A percentile compares a stretch with the other conserved stretches of the same genome.
phyloP scores from a whole-genome alignment of 2,113 vertebrate genomes.

The Apeltes quadracus region DNA sequence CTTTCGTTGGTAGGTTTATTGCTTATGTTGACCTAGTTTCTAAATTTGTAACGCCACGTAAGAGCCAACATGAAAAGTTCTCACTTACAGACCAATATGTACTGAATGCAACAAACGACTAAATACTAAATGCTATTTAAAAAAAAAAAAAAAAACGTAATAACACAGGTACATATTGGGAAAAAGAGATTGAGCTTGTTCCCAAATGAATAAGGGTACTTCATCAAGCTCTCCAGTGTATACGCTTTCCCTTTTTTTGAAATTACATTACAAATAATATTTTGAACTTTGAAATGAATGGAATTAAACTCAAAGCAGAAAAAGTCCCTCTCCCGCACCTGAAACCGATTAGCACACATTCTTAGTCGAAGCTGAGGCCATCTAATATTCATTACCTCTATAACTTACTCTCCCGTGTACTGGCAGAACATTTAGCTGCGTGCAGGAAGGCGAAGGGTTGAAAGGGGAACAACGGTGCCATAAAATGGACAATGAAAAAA shows the following conservation, averaged over 20 bases:
- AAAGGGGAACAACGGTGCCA: slow-evolving; percentile 70
- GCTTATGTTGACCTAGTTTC: slow-evolving; percentile 48
- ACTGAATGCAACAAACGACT: background rate
- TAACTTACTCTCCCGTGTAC: slow-evolving; percentile 68
- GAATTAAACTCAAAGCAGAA: slow-evolving; percentile 3
- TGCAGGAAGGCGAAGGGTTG: slow-evolving; percentile 67
- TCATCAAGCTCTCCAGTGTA: background rate
- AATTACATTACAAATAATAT: background rate
- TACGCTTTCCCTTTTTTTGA: background rate
- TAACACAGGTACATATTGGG: background rate
- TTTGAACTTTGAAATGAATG: slow-evolving; percentile 2
- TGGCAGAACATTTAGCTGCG: slow-evolving; percentile 64
- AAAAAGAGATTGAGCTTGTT: background rate
- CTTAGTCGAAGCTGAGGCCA: slow-evolving; percentile 58
- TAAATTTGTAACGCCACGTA: slow-evolving; percentile 29
- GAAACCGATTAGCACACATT: slow-evolving; percentile 69
- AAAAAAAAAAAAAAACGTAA: slow-evolving; percentile 1
- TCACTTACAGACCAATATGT: background rate
- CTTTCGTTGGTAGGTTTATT: slow-evolving; percentile 1
- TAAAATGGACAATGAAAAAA: slow-evolving; percentile 78
- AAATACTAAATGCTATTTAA: background rate
- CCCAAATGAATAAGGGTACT: no score
- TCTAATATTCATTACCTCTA: slow-evolving; percentile 77
- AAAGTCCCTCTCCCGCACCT: slow-evolving; percentile 50
- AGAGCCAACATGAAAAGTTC: slow-evolving; percentile 24